Evolutionary conservation across 2,888 invertebrate genomes (phyloP).

Genomic region (Hemistola chrysoprasaria): DNA sequence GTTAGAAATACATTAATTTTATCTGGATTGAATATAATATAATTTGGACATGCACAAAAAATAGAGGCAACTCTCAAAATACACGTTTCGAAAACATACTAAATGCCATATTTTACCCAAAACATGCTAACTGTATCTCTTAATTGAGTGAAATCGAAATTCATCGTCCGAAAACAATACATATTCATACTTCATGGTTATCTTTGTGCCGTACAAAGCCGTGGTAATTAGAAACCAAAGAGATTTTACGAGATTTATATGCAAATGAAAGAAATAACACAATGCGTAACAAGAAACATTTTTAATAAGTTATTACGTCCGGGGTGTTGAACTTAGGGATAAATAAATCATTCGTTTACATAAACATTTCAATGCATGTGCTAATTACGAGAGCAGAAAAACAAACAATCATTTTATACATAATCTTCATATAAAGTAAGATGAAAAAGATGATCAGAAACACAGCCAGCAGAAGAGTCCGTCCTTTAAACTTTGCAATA

Average conservation of each 20-base stretch:
- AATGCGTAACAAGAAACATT: conserved; percentile 1
- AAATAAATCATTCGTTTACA: conserved; percentile 15
- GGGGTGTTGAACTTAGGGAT: conserved; percentile 27
- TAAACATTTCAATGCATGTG: neutral
- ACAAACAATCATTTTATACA: too few species aligned
- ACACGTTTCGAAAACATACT: neutral
- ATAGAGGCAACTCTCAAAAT: conserved; percentile 2
- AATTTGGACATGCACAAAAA: conserved; percentile 5
- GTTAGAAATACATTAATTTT: conserved; percentile 14
- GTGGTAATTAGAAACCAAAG: conserved; percentile 2
- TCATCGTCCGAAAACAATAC: conserved; percentile 8
- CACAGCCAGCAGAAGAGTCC: too few species aligned
- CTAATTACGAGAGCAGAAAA: neutral
- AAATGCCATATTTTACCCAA: conserved; percentile 8
- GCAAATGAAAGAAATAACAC: conserved; percentile 17
- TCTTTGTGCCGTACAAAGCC: neutral
- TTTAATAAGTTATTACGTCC: conserved; percentile 29
- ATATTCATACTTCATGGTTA: neutral
- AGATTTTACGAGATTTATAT: conserved; percentile 8
- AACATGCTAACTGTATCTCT: conserved; percentile 13
- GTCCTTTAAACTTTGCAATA: too few species aligned
- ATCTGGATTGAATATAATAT: conserved; percentile 10
- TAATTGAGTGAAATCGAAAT: conserved; percentile 20
- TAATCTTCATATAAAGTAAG: too few species aligned
- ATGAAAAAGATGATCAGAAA: too few species aligned